Evolutionary conservation across 2,113 vertebrate genomes (phyloP).

Genomic region (Rynchops niger): DNA sequence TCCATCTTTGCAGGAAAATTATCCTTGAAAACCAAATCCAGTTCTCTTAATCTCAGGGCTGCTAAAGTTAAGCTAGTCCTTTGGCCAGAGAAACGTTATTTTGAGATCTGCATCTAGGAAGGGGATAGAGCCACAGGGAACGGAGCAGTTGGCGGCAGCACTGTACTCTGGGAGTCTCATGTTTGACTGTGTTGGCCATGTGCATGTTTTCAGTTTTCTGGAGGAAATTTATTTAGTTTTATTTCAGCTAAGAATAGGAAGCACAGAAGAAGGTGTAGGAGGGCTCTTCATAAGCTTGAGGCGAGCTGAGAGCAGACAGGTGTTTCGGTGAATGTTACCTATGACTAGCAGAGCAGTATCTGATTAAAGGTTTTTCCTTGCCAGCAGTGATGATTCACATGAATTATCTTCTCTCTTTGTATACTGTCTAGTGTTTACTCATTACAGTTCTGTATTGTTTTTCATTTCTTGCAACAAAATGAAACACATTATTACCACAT

Average conservation of each 20-base stretch:
- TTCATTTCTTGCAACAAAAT: conserved; percentile 53
- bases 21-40: conserved; percentile 24
- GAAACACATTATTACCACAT: background rate
- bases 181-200: conserved; percentile 12
- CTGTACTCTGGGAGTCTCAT: background rate
- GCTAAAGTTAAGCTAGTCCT: background rate
- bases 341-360: background rate
- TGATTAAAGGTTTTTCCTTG: conserved; percentile 21
- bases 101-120: conserved; percentile 45
- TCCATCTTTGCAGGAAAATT: conserved; percentile 39
- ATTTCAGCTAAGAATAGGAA: conserved; percentile 36
- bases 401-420: conserved; percentile 41
- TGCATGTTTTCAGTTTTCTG: background rate
- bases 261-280: background rate
- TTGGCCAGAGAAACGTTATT: conserved; percentile 49
- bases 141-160: background rate
- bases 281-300: conserved; percentile 5
- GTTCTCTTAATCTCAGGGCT: background rate
- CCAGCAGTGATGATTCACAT: conserved; percentile 28
- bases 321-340: conserved; percentile 25
- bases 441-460: background rate
- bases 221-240: background rate
- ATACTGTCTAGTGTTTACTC: conserved; percentile 30
- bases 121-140: conserved; percentile 38
- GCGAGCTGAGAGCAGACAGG: conserved; percentile 36